A percentile compares a stretch with the other conserved stretches of the same genome.
phyloP scores from a whole-genome alignment of 2,888 invertebrate species.

The Pristionchus arcanus region DNA sequence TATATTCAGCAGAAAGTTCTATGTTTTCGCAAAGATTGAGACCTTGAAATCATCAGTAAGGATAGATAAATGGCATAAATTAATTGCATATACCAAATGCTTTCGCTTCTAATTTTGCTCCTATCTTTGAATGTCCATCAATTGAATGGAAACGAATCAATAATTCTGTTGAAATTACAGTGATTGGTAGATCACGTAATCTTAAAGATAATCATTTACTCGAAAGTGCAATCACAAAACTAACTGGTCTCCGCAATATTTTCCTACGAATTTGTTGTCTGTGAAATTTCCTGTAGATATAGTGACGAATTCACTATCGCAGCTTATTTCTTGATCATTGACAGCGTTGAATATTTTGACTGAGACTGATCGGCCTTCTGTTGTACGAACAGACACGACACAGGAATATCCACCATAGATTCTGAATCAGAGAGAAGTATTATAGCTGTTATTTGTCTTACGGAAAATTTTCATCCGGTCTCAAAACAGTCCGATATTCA shows the following conservation, averaged over 20 bases:
- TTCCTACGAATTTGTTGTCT: not conserved
- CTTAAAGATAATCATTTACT: not conserved
- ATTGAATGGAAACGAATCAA: not conserved
- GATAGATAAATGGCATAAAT: not conserved
- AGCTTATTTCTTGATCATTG: not conserved
- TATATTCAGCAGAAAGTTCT: not conserved
- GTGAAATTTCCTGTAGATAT: not conserved
- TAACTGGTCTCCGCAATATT: not conserved
- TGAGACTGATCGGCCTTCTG: not conserved
- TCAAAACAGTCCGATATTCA: not conserved
- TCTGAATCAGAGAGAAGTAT: not conserved
- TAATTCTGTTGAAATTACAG: not conserved
- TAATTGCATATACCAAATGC: not conserved
- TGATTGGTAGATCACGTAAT: not conserved
- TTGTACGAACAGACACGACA: not conserved
- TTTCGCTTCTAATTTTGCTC: not conserved
- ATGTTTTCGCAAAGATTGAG: not conserved
- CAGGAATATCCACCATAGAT: conserved; percentile 15
- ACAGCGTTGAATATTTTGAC: not conserved
- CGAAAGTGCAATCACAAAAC: not conserved
- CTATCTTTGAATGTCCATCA: not conserved
- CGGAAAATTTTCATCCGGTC: not conserved
- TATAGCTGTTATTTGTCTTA: not conserved
- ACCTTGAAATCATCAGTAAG: not conserved
- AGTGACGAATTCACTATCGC: not conserved